Base-by-base conservation (phyloP, 1,140 invertebrate species). In the Amyelois transitella region DNA sequence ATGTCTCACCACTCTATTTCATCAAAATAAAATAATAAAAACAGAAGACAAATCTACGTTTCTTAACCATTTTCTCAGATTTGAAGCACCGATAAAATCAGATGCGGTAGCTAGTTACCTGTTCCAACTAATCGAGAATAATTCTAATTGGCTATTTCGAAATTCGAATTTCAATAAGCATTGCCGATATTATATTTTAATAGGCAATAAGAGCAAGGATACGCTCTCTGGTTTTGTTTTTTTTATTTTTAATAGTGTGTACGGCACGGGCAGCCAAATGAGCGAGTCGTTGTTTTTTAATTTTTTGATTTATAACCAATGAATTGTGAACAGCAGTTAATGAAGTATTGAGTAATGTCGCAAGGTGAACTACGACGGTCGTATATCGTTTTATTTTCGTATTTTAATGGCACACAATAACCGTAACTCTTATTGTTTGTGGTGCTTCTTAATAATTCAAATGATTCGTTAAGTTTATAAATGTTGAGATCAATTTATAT, bases 251-350 rank as follows among this genome's bases (percentile, higher is more conserved):
- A 59, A 55, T 62, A 64, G 60, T 62, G 59, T 54, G 57, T 53
- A 60, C 58, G 71, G 64, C 64, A 70, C 66, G 58, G 64, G 43
- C 55, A 55, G 48, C 69, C 59, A 77, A 79, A 77, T 73, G 72
- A 73, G 67, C 53, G 45, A 28, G 60, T 69, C 64, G 48, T 78
- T 69, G 24, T 77, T 77, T 75, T 77, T 68, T 61, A 58, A 60
- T 49, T 63, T 57, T 73, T 64, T 81, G 76, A 77, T 79, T 79
- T 81, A 77, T 69, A 65, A 62, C 60, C 66, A 64, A 71, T 75
- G 69, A 71, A 74, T 77, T 68, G 65, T 70, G 66, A 59, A 67
- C 57, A 58, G 55, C 59, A 56, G 61, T 70, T 75, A 75, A 76
- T 73, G 70, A 73, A 66, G 59, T 67, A 66, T 68, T 60, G 67